Base-by-base conservation (phyloP, 2,797 vertebrate species). In the Lithobates pipiens region DNA sequence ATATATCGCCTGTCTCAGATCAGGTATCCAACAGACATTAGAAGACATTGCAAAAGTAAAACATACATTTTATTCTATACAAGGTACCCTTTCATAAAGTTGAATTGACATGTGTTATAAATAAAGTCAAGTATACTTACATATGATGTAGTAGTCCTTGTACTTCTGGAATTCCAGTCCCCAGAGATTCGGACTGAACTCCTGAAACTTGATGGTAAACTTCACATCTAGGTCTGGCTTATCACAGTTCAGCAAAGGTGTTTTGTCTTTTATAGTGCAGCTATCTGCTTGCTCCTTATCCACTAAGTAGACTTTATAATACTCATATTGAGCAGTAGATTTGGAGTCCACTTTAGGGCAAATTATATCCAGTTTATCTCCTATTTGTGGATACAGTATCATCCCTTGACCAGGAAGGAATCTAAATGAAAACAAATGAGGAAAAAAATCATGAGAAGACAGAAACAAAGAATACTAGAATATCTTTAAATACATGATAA, bases 191-290 rank as follows among this genome's bases (percentile, higher is more conserved):
- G 85, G 85, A 70, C 85, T 86, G 68, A 99, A 99, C 92, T 99
- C 98, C 93, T 99, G 98, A 93, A 99, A 99, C 94, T 99, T 99
- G 92, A 99, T 98, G 82, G 98, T 99, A 95, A 99, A 99, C 90
- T 99, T 99, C 90, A 99, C 98, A 61, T 99, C 98, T 95, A 99
- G 98, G 94, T 99, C 98, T 71, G 98, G 98, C 88, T 96, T 98
- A 90, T 96, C 96, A 84, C 98, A 99, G 95, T 99, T 99, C 92
- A 99, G 98, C 61, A 99, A 95, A 76, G 98, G 98, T 18, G 97
- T 99, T 91, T 97, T 97, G 42, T 97, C 96, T 91, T 96, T 98
- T 94, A 99, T 97, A 93, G 95, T 96, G 93, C 98, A 99, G 92
- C 94, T 96, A 89, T 99, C 98, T 93, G 98, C 96, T 94, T 99